Base-by-base conservation (phyloP, 2,797 vertebrate genomes). In the Merluccius polli region DNA sequence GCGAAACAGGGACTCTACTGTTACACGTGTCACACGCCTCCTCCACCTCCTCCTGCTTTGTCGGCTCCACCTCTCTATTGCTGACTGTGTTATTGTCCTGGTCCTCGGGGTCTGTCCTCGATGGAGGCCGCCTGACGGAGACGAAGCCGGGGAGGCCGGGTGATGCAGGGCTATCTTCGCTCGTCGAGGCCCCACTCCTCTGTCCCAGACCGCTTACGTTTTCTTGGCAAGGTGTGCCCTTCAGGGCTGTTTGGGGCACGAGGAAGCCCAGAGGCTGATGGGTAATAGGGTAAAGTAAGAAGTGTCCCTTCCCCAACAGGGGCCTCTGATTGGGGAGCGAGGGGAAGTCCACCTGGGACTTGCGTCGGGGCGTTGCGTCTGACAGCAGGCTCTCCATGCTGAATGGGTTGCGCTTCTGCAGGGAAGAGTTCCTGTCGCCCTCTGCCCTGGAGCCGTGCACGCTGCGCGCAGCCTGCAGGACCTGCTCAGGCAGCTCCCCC, bases 301-400 rank as follows among this genome's bases (percentile, higher is more conserved):
- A 98, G 90, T 97, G 97, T 76, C 96, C 97, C 89, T 98, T 97
- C 71, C 97, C 96, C 79, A 98, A 89, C 78, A 98, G 92, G 36
- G 95, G 93, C 89, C 95, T 92, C 73, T 95, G 95, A 63, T 92
- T 92, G 78, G 95, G 92, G 84, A 95, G 83, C 7, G 93, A 89
- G 41, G 95, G 84, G 82, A 95, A 96, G 88, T 96, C 96, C 91
- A 95, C 92, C 78, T 88, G 92, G 36, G 94, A 74, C 86, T 96
- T 96, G 67, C 96, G 92, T 69, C 95, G 93, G 0, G 96, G 97
- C 38, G 95, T 95, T 0, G 95, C 95, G 87, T 97, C 96, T 1
- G 97, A 95, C 72, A 98, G 92, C 44, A 98, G 94, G 87, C 97
- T 98, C 92, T 98, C 97, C 90, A 98, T 97, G 73, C 97, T 98